Conservation (phyloP, 2,113 vertebrate species). For the Lepidothrix coronata region DNA sequence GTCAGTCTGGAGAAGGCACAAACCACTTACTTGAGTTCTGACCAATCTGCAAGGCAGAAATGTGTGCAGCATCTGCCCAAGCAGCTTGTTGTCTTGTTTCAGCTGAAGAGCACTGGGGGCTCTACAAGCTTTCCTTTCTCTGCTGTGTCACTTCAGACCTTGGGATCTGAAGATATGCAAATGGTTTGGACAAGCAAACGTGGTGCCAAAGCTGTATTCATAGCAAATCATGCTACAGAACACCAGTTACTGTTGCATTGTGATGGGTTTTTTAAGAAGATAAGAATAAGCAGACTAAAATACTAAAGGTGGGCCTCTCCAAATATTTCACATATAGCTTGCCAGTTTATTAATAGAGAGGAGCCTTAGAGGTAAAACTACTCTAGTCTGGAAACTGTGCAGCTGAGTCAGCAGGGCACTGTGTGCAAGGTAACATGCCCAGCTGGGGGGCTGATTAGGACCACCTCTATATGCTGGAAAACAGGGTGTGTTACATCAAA, state of each 20-base stretch:
- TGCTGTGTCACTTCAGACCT: background rate
- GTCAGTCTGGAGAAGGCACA: background rate
- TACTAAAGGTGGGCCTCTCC: background rate
- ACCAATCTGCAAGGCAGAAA: background rate
- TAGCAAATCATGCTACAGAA: background rate
- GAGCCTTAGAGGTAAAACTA: background rate
- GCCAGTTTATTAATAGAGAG: background rate
- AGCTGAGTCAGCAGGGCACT: background rate
- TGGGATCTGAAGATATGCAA: background rate
- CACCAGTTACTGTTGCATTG: background rate
- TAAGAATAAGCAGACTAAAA: background rate
- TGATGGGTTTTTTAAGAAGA: background rate
- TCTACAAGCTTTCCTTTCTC: background rate
- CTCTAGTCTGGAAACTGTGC: background rate
- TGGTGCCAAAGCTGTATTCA: background rate
- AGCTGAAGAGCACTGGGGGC: background rate
- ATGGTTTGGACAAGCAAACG: conserved; percentile 36
- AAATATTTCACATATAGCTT: background rate
- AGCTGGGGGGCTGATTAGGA: background rate
- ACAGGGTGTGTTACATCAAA: background rate
- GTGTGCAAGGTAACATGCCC: no score
- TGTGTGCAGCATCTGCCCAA: background rate
- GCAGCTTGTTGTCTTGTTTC: background rate
- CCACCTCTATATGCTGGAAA: background rate
- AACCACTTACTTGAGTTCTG: background rate